phyloP scores from a whole-genome alignment of 2,113 vertebrate genomes.

The Elephas maximus region DNA sequence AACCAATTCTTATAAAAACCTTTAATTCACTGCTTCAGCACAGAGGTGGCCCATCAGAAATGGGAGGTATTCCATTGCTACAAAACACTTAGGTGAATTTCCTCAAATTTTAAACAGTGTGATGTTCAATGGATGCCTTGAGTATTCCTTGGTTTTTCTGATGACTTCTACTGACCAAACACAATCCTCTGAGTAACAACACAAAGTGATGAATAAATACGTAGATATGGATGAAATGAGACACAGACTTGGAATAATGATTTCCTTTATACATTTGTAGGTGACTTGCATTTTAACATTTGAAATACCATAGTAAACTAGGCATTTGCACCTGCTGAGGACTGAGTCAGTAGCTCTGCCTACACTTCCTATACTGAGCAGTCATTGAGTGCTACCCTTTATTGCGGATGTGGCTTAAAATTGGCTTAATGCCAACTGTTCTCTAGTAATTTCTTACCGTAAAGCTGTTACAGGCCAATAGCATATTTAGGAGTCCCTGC shows the following conservation, averaged over 20 bases:
- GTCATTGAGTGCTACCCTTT: constrained; percentile 42
- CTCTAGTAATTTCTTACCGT: not conserved
- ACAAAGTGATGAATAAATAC: not conserved
- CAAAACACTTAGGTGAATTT: not conserved
- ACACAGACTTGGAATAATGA: not conserved
- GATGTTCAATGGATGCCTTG: not conserved
- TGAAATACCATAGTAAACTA: not conserved
- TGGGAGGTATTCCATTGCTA: not conserved
- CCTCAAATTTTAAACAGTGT: not conserved
- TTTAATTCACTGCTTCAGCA: not conserved
- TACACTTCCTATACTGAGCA: not conserved
- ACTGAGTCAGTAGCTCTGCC: constrained; percentile 7
- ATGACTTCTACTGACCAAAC: not conserved
- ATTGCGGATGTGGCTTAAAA: constrained; percentile 76
- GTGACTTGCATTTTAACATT: not conserved
- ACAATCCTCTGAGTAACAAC: not conserved
- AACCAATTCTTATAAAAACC: not conserved
- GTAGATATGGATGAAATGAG: not conserved
- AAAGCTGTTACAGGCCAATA: not conserved
- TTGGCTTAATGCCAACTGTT: constrained; percentile 57
- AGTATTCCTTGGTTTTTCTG: too few species aligned
- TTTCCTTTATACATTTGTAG: not conserved
- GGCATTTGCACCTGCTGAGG: constrained; percentile 8
- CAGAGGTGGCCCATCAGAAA: not conserved
- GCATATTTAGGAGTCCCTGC: not conserved